Evolutionary conservation across 2,797 vertebrate genomes (phyloP), one percentile per base, ranked within the genome.

Genomic region (Sebastes diaconus): DNA sequence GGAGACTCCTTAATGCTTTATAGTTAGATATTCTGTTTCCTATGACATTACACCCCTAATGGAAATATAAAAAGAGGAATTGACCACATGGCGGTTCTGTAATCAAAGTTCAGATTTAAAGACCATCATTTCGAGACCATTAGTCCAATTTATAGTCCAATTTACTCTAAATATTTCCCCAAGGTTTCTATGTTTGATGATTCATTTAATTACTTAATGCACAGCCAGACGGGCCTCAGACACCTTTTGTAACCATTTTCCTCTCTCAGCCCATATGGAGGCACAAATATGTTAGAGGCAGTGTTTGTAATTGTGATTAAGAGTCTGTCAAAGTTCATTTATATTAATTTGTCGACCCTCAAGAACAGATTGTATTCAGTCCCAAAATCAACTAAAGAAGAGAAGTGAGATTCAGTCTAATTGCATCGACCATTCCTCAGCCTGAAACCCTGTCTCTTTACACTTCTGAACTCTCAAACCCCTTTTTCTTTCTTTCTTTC

Each of bases 391-490:
- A 32, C 65, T 12, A 60, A 76, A 42, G 57, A 55, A 58, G 12
- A 20, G 16, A 64, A 36, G 20, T 27, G 6, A 64, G 16, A 67
- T 39, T 50, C 4, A 67, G 46, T 79, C 46, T 27, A 13, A 66
- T 8, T 24, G 27, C 55, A 34, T 60, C 36, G 30, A 55, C 24
- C 25, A 24, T 68, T 73, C 36, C 24, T 77, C 69, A 29, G 27
- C 50, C 46, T 72, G 42, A 46, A 46, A 46, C 42, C 58, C 72
- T 83, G 24, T 66, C 50, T 72, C 55, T 73, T 27, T 63, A 24
- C 9, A 10, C 50, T 60, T 83, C 65, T 84, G 54, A 71, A 73
- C 70, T 59, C 67, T 63, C 34, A 69, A 75, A 50, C 22, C 29
- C 27, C 11, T 64, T 78, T 50, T 18, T 66, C 68, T 69, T 50